Evolutionary conservation across 2,797 vertebrate genomes (phyloP).

Genomic region (Tarsius wallacei): DNA sequence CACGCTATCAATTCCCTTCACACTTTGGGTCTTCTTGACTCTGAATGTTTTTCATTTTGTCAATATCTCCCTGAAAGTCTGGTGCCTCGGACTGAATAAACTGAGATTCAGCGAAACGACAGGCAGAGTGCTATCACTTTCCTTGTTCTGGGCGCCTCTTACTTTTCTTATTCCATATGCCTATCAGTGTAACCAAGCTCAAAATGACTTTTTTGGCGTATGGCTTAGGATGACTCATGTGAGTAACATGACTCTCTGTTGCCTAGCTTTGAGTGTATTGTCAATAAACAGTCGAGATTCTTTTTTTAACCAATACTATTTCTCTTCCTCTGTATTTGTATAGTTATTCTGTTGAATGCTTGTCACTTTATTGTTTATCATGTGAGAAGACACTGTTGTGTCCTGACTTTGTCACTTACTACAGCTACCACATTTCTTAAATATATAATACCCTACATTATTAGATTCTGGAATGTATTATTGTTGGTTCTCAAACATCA

Average conservation of each 20-base stretch:
- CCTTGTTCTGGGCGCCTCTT: neutral
- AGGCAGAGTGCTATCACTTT: neutral
- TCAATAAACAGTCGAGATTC: slow-evolving; percentile 1
- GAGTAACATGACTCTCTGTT: neutral
- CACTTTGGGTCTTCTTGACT: neutral
- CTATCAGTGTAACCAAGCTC: neutral
- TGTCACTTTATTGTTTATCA: neutral
- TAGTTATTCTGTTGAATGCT: neutral
- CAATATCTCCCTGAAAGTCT: slow-evolving; percentile 36
- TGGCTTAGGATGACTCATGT: neutral
- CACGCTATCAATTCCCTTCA: slow-evolving; percentile 2
- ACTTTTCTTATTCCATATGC: neutral
- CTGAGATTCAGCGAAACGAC: neutral
- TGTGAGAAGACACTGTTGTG: neutral
- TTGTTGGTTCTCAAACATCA: neutral
- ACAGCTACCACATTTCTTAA: neutral
- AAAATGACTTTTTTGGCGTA: neutral
- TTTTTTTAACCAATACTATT: neutral
- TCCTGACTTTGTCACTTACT: neutral
- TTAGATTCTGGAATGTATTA: neutral
- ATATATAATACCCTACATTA: neutral
- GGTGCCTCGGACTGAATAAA: neutral
- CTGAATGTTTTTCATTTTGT: slow-evolving; percentile 41
- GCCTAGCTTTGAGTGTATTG: neutral
- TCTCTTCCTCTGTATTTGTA: neutral